These are phyloP conservation scores for Pogoniulus pusillus DNA, from an alignment of 2,797 vertebrate species.

Conservation along the genomic window DNA sequence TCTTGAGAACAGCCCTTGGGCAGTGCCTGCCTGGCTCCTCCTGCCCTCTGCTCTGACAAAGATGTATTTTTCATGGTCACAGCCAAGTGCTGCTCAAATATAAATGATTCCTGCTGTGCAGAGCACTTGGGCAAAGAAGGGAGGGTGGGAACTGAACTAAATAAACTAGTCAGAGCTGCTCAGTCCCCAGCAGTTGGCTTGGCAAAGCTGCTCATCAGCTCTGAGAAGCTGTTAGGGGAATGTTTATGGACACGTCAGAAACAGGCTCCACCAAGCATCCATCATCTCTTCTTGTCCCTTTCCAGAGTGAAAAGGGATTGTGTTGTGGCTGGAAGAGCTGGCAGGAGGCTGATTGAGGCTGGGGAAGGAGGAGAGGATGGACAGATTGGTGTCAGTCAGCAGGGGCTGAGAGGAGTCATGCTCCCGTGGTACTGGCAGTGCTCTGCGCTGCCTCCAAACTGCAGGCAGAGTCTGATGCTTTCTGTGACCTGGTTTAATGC, in stretches of 20 bases:
- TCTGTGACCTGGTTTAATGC: not conserved
- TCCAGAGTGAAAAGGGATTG: not conserved
- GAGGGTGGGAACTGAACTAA: not conserved
- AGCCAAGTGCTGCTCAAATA: conserved; percentile 11
- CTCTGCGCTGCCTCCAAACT: not conserved
- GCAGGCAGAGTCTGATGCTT: not conserved
- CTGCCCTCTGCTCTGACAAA: not conserved
- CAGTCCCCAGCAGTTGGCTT: conserved; percentile 17
- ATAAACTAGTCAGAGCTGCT: conserved; percentile 4
- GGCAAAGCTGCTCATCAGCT: conserved; percentile 21
- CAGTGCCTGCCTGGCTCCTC: rapidly evolving
- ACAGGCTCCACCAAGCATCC: conserved; percentile 45
- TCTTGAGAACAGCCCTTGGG: conserved; percentile 32
- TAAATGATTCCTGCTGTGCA: not conserved
- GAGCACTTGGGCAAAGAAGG: not conserved
- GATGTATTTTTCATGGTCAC: not conserved
- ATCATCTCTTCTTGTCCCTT: conserved; percentile 40
- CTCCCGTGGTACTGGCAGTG: not conserved
- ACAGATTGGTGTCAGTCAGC: not conserved
- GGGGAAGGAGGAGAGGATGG: not conserved
- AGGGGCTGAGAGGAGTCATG: not conserved
- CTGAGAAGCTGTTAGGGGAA: conserved; percentile 24
- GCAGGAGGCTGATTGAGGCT: not conserved
- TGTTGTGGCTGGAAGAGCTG: not conserved
- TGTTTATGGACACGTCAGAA: conserved; percentile 8